phyloP scores from a whole-genome alignment of 2,888 invertebrate genomes.

The Pyrocoelia pectoralis region DNA sequence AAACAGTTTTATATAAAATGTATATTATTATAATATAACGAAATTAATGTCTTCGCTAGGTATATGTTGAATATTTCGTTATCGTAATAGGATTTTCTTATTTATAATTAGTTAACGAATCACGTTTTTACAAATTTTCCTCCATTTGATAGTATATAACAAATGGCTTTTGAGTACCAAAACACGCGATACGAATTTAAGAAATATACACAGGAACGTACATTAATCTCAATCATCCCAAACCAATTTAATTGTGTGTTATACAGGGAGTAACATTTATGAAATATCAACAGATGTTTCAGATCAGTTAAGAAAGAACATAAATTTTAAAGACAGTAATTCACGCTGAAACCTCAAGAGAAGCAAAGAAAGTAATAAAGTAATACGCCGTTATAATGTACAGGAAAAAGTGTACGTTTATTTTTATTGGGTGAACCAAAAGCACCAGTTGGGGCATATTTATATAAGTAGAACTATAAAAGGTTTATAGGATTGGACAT shows the following conservation, averaged over 20 bases:
- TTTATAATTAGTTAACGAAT: slow-evolving; percentile 4
- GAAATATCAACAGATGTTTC: neutral
- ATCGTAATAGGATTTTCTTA: neutral
- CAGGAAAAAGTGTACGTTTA: slow-evolving; percentile 11
- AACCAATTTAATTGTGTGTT: neutral
- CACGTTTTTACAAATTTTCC: slow-evolving; percentile 13
- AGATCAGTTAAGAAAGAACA: neutral
- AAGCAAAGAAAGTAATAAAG: slow-evolving; percentile 20
- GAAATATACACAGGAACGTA: neutral
- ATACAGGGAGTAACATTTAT: neutral
- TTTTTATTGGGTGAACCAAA: slow-evolving; percentile 19
- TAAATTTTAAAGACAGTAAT: slow-evolving; percentile 8
- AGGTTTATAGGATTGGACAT: slow-evolving; percentile 23
- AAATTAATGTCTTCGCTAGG: neutral
- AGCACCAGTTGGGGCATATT: slow-evolving; percentile 17
- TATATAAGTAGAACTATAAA: slow-evolving; percentile 24
- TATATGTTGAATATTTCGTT: neutral
- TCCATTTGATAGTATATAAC: slow-evolving; percentile 13
- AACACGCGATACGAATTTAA: slow-evolving; percentile 8
- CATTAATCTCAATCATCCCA: neutral
- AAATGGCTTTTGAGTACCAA: slow-evolving; percentile 13
- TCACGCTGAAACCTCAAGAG: slow-evolving; percentile 16
- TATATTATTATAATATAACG: no score
- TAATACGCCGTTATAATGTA: slow-evolving; percentile 17
- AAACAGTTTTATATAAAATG: no score